These are phyloP conservation scores for Cantharis lateralis DNA, from an alignment of 2,888 invertebrate species.

Conservation along the genomic window DNA sequence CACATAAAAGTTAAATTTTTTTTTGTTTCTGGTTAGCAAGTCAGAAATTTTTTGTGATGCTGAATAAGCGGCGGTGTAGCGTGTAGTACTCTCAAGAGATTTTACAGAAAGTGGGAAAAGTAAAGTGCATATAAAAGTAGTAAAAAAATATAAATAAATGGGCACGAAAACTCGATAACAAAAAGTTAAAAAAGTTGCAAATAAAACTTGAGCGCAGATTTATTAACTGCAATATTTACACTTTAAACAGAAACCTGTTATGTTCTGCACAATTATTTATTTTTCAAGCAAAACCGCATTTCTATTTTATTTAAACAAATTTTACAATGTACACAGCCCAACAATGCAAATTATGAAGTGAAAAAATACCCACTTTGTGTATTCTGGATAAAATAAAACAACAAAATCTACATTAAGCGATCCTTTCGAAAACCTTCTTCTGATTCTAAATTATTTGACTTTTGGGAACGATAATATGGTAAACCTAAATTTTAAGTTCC, in stretches of 20 bases:
- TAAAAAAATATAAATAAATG: background rate
- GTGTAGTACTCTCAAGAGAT: background rate
- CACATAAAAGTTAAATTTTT: background rate
- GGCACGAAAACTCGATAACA: background rate
- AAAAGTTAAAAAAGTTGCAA: background rate
- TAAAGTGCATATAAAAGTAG: background rate
- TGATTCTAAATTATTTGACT: background rate
- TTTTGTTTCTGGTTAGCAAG: background rate
- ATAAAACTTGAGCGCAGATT: background rate
- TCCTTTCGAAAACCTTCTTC: background rate
- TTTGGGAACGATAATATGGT: background rate
- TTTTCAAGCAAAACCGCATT: background rate
- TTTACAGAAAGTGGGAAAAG: background rate
- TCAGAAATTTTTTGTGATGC: background rate
- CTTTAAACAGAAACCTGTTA: background rate
- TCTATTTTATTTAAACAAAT: background rate
- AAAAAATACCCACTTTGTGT: background rate
- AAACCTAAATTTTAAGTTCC: background rate
- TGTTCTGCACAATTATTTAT: background rate
- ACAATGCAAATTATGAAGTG: background rate
- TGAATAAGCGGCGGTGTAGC: background rate
- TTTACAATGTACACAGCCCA: background rate
- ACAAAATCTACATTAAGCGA: background rate
- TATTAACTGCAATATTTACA: background rate
- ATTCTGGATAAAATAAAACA: background rate